phyloP scores from a whole-genome alignment of 2,797 vertebrate species.

The Benthosema pterotum region DNA sequence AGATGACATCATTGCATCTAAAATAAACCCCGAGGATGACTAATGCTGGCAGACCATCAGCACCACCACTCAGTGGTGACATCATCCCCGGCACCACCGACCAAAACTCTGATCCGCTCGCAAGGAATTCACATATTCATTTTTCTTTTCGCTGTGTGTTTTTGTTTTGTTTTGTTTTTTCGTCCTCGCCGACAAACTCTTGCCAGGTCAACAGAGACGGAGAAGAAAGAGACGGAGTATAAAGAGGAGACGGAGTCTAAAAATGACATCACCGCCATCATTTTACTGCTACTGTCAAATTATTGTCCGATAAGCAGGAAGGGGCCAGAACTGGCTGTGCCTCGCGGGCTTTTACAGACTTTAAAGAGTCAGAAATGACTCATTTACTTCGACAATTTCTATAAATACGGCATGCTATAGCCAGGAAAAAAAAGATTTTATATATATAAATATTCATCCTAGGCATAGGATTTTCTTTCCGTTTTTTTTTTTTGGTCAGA shows the following conservation, averaged over 20 bases:
- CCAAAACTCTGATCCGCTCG: slow-evolving; percentile 35
- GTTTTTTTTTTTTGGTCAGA: too few relatives aligned
- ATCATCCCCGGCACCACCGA: slow-evolving; percentile 44
- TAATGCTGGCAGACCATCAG: slow-evolving; percentile 40
- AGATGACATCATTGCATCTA: slow-evolving; percentile 51
- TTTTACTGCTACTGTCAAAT: slow-evolving; percentile 1
- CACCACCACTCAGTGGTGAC: slow-evolving; percentile 45
- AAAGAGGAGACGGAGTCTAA: neutral
- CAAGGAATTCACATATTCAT: slow-evolving; percentile 51
- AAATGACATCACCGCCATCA: neutral
- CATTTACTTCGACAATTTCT: neutral
- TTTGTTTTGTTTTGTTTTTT: neutral
- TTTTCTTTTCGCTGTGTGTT: slow-evolving; percentile 45
- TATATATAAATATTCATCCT: too few relatives aligned
- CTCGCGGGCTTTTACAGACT: too few relatives aligned
- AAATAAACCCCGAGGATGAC: slow-evolving; percentile 51
- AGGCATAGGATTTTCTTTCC: too few relatives aligned
- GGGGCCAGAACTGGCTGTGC: too few relatives aligned
- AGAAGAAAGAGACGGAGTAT: neutral
- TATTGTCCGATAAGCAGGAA: neutral
- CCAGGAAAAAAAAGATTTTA: too few relatives aligned
- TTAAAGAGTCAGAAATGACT: too few relatives aligned
- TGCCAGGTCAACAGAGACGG: slow-evolving; percentile 3
- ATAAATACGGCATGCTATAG: neutral
- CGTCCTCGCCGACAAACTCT: neutral